Percentiles rank a stretch among this genome's conserved stretches.
Evolutionary conservation across 2,888 invertebrate genomes (phyloP).

Genomic region (Coelopa pilipes): DNA sequence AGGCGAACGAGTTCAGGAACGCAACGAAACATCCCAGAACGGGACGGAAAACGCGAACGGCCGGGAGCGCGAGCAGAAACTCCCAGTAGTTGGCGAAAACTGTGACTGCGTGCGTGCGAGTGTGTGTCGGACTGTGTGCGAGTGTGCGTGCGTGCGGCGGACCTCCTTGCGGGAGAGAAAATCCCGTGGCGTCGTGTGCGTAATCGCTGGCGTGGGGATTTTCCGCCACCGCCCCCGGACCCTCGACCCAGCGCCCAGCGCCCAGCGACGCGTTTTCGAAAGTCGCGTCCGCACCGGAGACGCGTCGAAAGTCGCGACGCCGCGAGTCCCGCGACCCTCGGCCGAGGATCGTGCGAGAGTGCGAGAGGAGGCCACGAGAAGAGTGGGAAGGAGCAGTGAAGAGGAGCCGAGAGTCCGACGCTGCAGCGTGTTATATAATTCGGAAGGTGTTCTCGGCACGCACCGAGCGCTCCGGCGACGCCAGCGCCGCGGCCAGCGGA

Average conservation of each 20-base stretch:
- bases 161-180: constrained; percentile 1
- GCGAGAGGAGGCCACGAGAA: neutral
- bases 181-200: constrained; percentile 31
- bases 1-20: neutral
- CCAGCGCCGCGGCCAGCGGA: too few species aligned
- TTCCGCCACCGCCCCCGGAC: too few species aligned
- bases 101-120: too few species aligned
- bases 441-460: constrained; percentile 7
- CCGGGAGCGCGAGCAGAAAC: neutral
- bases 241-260: neutral
- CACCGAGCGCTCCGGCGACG: too few species aligned
- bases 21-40: neutral
- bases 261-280: neutral
- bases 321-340: neutral
- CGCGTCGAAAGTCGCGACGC: neutral
- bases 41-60: neutral
- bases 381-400: neutral
- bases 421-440: constrained; percentile 37
- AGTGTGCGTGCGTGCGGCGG: too few species aligned
- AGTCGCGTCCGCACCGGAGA: neutral
- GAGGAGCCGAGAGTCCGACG: constrained; percentile 37
- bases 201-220: neutral
- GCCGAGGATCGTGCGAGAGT: neutral
- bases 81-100: neutral
- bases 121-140: too few species aligned